Conservation (phyloP, 2,888 invertebrate species). For the Emmelina monodactyla region DNA sequence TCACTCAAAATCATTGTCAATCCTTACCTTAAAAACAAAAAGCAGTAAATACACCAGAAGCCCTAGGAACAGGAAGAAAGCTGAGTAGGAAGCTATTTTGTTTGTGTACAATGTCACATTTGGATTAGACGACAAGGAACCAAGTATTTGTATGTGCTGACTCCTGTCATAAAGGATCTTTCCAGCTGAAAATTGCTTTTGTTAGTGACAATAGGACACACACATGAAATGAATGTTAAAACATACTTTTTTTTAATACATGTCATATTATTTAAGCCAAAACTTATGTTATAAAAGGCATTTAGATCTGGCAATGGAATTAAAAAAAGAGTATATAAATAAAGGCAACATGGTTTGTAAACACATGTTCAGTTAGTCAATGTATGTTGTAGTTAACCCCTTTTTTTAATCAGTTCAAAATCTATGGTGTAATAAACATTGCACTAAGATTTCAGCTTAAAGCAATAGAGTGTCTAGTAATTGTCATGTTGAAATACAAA, state of each 20-base stretch:
- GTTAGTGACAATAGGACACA: slow-evolving; percentile 21
- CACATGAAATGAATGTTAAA: slow-evolving; percentile 7
- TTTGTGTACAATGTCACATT: slow-evolving; percentile 54
- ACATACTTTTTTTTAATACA: neutral
- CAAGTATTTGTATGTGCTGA: slow-evolving; percentile 64
- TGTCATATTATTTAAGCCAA: neutral
- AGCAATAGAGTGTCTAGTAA: no score
- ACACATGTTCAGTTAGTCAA: no score
- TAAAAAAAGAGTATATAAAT: neutral
- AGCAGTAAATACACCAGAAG: slow-evolving; percentile 65
- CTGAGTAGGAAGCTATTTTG: slow-evolving; percentile 51
- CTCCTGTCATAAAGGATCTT: slow-evolving; percentile 70
- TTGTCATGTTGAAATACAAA: no score
- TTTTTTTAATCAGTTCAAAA: no score
- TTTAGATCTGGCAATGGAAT: neutral
- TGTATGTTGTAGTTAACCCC: no score
- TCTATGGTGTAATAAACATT: no score
- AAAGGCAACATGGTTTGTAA: neutral
- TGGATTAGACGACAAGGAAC: slow-evolving; percentile 56
- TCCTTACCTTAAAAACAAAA: slow-evolving; percentile 54
- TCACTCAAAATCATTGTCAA: no score
- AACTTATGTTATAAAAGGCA: neutral
- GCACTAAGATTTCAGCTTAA: no score
- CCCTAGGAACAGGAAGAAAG: slow-evolving; percentile 62
- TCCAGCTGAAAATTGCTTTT: slow-evolving; percentile 59